phyloP scores from a whole-genome alignment of 2,888 invertebrate species.

The Trissonchulus latispiculum region DNA sequence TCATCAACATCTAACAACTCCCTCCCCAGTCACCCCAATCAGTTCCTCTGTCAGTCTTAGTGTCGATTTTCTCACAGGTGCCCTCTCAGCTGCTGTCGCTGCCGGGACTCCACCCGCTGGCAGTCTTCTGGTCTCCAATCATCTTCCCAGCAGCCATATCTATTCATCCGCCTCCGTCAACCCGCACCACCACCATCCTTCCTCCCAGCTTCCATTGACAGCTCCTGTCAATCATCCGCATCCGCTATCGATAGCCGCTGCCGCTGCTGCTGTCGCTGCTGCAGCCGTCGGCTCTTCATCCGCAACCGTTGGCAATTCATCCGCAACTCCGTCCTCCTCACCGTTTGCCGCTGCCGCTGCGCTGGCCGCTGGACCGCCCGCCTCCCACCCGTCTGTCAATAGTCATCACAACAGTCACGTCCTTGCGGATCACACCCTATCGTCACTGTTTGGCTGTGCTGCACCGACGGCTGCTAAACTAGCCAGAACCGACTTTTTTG shows the following conservation, averaged over 20 bases:
- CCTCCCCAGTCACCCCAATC: not conserved
- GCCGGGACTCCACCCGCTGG: not conserved
- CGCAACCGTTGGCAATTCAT: not conserved
- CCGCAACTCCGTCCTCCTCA: constrained; percentile 40
- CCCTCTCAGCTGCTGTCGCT: not conserved
- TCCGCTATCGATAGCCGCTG: constrained; percentile 33
- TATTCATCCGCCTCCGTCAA: no score
- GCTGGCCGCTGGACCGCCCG: constrained; percentile 30
- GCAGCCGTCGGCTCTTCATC: not conserved
- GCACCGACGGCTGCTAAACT: constrained; percentile 24
- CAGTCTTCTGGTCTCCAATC: constrained; percentile 11
- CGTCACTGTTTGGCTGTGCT: constrained; percentile 39
- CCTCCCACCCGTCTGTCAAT: no score
- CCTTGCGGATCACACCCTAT: no score
- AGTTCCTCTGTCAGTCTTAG: not conserved
- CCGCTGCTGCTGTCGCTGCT: no score
- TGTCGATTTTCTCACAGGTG: not conserved
- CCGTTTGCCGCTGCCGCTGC: constrained; percentile 34
- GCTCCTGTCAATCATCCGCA: not conserved
- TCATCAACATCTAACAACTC: not conserved
- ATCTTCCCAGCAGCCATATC: not conserved
- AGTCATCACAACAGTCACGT: no score
- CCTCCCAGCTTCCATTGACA: not conserved
- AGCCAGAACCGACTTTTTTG: not conserved
- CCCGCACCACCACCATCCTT: constrained; percentile 40